Conservation (phyloP, 2,888 invertebrate genomes). For the Eumacrocentrus americanus region DNA sequence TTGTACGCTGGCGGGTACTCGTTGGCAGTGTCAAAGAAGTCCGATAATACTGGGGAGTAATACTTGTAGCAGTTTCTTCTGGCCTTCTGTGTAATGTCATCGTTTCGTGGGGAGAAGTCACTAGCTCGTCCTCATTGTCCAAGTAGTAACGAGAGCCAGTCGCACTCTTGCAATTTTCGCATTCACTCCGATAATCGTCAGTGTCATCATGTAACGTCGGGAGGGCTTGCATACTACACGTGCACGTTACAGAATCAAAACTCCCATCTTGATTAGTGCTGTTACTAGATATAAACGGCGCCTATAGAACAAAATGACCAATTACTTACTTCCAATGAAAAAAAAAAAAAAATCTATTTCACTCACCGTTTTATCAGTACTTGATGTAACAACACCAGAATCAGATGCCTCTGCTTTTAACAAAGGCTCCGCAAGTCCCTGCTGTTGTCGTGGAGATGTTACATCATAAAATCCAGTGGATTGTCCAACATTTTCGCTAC, state of each 20-base stretch:
- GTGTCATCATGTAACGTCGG: constrained; percentile 63
- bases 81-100: constrained; percentile 72
- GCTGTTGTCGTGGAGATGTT: constrained; percentile 40
- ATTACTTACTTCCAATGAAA: not conserved
- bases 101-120: constrained; percentile 68
- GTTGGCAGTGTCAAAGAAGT: constrained; percentile 72
- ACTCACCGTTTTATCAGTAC: constrained; percentile 8
- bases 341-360: not conserved
- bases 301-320: constrained; percentile 39
- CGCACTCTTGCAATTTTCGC: constrained; percentile 84
- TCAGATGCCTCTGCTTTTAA: constrained; percentile 37
- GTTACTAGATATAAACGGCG: constrained; percentile 50
- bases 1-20: constrained; percentile 65
- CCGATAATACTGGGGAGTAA: constrained; percentile 66
- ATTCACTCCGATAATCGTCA: constrained; percentile 82
- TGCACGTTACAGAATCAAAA: constrained; percentile 58
- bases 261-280: constrained; percentile 58
- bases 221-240: constrained; percentile 58
- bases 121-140: constrained; percentile 66
- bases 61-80: constrained; percentile 60
- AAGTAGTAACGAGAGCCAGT: constrained; percentile 72
- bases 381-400: not conserved
- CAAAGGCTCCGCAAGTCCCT: constrained; percentile 40
- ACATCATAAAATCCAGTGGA: constrained; percentile 54
- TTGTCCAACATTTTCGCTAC: constrained; percentile 40